Conservation (phyloP, 2,113 vertebrate species). For the Hoplias malabaricus region DNA sequence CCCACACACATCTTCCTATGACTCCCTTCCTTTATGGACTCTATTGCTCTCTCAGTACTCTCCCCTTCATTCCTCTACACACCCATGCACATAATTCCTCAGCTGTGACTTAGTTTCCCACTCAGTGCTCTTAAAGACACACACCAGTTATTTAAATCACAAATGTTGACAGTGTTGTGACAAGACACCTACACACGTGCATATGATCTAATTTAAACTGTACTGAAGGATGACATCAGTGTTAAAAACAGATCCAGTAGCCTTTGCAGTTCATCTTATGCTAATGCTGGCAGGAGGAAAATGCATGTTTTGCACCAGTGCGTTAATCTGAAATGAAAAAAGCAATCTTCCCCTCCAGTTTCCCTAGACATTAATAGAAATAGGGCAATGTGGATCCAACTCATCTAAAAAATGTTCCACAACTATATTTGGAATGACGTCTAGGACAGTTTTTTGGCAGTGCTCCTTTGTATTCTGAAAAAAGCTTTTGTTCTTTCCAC, state of each 20-base stretch:
- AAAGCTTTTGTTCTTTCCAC: neutral
- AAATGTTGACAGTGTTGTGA: constrained; percentile 47
- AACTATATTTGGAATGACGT: neutral
- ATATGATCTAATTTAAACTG: neutral
- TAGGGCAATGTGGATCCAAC: neutral
- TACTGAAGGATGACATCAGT: neutral
- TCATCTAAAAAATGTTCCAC: neutral
- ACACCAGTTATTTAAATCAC: constrained; percentile 56
- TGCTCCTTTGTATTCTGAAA: constrained; percentile 13
- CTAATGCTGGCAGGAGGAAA: neutral
- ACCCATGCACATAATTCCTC: constrained; percentile 69
- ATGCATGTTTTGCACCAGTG: neutral
- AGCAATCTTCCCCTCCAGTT: neutral
- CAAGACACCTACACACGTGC: constrained; percentile 26
- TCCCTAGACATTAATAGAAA: neutral
- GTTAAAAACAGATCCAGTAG: neutral
- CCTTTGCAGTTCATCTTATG: neutral
- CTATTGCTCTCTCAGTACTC: constrained; percentile 28
- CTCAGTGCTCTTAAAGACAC: constrained; percentile 67
- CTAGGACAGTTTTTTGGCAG: neutral
- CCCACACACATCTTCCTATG: neutral
- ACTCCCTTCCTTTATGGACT: constrained; percentile 36
- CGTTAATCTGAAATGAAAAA: neutral
- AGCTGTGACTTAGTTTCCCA: constrained; percentile 67
- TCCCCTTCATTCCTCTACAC: constrained; percentile 11